Percentiles rank a stretch among this genome's conserved stretches.
Conservation (phyloP, 1,140 invertebrate species). For the Drosophila orosa region DNA sequence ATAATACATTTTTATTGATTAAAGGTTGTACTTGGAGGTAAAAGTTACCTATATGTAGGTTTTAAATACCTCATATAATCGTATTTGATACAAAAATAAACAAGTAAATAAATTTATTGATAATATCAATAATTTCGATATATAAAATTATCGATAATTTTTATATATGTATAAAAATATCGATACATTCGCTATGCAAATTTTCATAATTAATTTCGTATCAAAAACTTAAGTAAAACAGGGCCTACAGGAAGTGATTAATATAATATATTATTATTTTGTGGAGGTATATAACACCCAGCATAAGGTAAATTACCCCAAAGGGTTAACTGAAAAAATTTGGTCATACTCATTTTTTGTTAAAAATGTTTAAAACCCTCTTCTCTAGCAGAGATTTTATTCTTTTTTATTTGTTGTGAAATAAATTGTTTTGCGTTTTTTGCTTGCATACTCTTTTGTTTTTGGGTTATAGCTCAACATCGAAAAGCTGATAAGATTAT, state of each 20-base stretch:
- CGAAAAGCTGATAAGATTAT: slow-evolving; percentile 76
- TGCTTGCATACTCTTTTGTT: slow-evolving; percentile 1
- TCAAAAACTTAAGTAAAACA: background rate
- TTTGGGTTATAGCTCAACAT: slow-evolving; percentile 68
- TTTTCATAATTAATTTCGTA: background rate
- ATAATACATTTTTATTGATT: background rate
- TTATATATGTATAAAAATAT: too few relatives aligned
- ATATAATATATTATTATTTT: background rate
- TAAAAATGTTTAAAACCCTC: background rate
- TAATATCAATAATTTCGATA: background rate
- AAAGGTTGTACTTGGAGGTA: too few relatives aligned
- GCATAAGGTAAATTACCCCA: background rate
- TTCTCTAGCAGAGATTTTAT: background rate
- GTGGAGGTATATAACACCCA: background rate
- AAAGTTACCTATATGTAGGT: background rate
- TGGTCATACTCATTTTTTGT: background rate
- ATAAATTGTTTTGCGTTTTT: slow-evolving; percentile 54
- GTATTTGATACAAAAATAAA: background rate
- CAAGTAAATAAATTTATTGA: too few relatives aligned
- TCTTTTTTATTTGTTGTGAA: background rate
- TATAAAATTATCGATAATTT: background rate
- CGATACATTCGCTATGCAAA: too few relatives aligned
- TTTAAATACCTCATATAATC: too few relatives aligned
- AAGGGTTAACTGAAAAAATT: background rate
- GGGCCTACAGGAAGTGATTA: background rate